Base-by-base conservation (phyloP, 2,888 invertebrate genomes). In the Anticlea derivata region DNA sequence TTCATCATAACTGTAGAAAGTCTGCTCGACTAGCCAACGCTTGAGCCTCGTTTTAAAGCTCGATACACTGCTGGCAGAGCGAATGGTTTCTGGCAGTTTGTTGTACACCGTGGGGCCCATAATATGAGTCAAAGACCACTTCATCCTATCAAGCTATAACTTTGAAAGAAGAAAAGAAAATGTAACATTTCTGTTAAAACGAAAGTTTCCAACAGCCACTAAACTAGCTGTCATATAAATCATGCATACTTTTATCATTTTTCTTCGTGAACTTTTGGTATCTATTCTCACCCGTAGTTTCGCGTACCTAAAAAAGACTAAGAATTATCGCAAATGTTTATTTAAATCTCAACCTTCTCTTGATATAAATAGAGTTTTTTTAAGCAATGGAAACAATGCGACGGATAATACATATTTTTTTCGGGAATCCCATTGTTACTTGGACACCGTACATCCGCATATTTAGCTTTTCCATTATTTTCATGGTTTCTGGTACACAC, bases 381-480 rank as follows among this genome's bases (percentile, higher is more conserved):
- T 4, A 10, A 17, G 13, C 5, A 12, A 6, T 11, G 4, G 10
- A 5, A 24, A n/a, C 27, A 27, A 24, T 33, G 26, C 23, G 23
- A 7, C 27, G 23, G 37, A 39, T 51, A 7, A 17, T 38, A 22
- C 24, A 12, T 23, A 50, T 43, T 8, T 44, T 27, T 52, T 43
- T 30, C 47, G 33, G n/a, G 24, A 46, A 39, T 23, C 12, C 1
- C 27, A n/a, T 26, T 29, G 31, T 10, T 20, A 47, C 43, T 43
- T 55, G 33, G 39, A 35, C 46, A 44, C 40, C 51, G 59, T 58
- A 56, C 54, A 44, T 43, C 35, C 31, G 44, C 34, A 49, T 45
- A 59, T 43, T 57, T 5, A 48, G 40, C 34, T 44, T 41, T 20
- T 40, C 22, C 10, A 8, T 12, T 22, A 26, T 30, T 48, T 56